Percentiles rank a stretch among this genome's conserved stretches.
Evolutionary conservation across 2,888 invertebrate genomes (phyloP).

Genomic region (Cantharis rufa): DNA sequence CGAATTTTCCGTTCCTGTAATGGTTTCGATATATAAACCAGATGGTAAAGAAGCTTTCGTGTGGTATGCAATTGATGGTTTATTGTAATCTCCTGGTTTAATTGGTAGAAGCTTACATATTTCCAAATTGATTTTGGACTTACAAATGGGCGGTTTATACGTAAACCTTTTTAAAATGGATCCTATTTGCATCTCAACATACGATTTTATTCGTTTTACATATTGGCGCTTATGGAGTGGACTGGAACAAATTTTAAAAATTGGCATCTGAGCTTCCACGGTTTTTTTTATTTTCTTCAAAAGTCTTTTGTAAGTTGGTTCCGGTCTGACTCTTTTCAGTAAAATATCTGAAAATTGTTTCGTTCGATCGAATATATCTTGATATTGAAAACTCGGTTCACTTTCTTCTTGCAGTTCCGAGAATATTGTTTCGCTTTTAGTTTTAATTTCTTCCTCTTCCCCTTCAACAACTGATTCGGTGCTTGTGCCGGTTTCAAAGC

Average conservation of each 20-base stretch:
- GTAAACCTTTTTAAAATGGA: constrained; percentile 20
- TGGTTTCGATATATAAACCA: constrained; percentile 24
- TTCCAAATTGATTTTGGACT: constrained; percentile 6
- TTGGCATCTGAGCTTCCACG: constrained; percentile 19
- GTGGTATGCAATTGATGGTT: constrained; percentile 5
- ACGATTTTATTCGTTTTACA: constrained; percentile 31
- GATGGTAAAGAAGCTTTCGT: constrained; percentile 25
- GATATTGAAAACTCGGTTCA: neutral
- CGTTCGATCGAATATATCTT: neutral
- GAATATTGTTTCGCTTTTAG: neutral
- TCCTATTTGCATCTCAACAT: constrained; percentile 20
- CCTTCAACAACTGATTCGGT: neutral
- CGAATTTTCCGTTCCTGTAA: neutral
- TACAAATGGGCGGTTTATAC: constrained; percentile 16
- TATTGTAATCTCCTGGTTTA: neutral
- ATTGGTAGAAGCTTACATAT: constrained; percentile 24
- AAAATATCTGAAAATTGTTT: neutral
- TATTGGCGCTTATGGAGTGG: constrained; percentile 29
- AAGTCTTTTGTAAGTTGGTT: neutral
- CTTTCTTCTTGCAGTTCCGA: neutral
- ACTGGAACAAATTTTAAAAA: constrained; percentile 33
- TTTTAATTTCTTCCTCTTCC: neutral
- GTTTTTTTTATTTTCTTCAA: constrained; percentile 19
- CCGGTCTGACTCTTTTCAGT: neutral
- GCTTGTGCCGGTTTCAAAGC: neutral